phyloP scores from a whole-genome alignment of 2,888 invertebrate species.

The Shargacucullia verbasci region DNA sequence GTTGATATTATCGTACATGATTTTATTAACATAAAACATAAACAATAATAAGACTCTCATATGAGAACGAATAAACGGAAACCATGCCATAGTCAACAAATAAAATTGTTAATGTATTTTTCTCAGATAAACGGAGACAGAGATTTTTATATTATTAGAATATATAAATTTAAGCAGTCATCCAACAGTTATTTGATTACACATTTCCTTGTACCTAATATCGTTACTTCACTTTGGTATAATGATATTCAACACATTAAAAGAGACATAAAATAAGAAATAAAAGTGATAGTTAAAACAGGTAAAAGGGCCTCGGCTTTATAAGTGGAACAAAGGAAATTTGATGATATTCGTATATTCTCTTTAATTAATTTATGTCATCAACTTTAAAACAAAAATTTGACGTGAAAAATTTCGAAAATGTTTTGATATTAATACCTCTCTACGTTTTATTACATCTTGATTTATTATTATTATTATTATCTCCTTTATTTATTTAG shows the following conservation, averaged over 20 bases:
- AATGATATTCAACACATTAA: slow-evolving; percentile 29
- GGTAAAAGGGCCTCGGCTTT: slow-evolving; percentile 18
- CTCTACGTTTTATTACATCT: slow-evolving; percentile 10
- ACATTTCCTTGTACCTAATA: slow-evolving; percentile 12
- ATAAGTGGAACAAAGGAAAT: slow-evolving; percentile 23
- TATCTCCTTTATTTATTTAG: too few species aligned
- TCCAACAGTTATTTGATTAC: slow-evolving; percentile 5
- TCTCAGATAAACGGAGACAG: background rate
- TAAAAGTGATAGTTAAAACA: slow-evolving; percentile 32
- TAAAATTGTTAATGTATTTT: background rate
- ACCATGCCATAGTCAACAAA: slow-evolving; percentile 3
- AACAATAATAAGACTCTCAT: background rate
- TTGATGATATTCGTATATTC: slow-evolving; percentile 5
- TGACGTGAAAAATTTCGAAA: background rate
- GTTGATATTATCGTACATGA: background rate
- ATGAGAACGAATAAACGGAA: background rate
- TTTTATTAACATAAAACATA: background rate
- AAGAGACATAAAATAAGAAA: slow-evolving; percentile 42
- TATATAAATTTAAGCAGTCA: slow-evolving; percentile 7
- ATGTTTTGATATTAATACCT: background rate
- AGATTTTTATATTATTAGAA: too few species aligned
- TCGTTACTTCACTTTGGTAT: slow-evolving; percentile 15
- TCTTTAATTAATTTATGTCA: slow-evolving; percentile 6
- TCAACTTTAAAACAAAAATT: slow-evolving; percentile 1
- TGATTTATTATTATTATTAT: background rate